Conservation (phyloP, 1,140 invertebrate genomes). For the Drosophila kepulauana region DNA sequence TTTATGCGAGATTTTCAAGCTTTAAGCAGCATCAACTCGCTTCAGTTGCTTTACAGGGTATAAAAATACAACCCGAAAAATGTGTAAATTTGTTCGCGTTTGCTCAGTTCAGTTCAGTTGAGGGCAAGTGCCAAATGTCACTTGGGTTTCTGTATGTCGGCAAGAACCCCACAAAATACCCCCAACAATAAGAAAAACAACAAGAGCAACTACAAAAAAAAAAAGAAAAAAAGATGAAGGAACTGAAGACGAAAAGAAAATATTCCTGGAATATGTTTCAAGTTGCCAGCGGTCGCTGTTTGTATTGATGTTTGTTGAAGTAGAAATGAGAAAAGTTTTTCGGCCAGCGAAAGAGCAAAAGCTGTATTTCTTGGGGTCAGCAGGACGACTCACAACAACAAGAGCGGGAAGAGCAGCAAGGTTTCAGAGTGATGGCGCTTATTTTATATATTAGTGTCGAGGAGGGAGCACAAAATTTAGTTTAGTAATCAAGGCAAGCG, state of each 20-base stretch:
- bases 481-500: conserved; percentile 76
- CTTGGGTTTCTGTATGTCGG: conserved; percentile 56
- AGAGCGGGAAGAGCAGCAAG: background rate
- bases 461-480: conserved; percentile 56
- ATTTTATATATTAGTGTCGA: conserved; percentile 66
- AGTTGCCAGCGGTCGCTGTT: conserved; percentile 45
- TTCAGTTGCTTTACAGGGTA: background rate
- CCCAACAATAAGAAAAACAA: background rate
- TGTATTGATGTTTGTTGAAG: conserved; percentile 74
- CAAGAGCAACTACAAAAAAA: background rate
- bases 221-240: conserved; percentile 31
- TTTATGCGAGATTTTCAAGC: no score
- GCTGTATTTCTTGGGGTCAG: conserved; percentile 2
- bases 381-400: background rate
- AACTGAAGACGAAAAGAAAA: conserved; percentile 22
- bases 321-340: conserved; percentile 83
- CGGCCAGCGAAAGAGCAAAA: conserved; percentile 33
- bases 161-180: conserved; percentile 29
- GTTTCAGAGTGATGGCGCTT: conserved; percentile 56
- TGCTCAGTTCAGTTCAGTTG: conserved; percentile 31
- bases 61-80: conserved; percentile 57
- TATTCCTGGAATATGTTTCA: conserved; percentile 53
- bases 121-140: conserved; percentile 80
- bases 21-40: no score
- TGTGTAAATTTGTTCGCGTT: conserved; percentile 74